A percentile compares a stretch with the other conserved stretches of the same genome.
Evolutionary conservation across 2,888 invertebrate genomes (phyloP).

Genomic region (Caradrina clavipalpis): DNA sequence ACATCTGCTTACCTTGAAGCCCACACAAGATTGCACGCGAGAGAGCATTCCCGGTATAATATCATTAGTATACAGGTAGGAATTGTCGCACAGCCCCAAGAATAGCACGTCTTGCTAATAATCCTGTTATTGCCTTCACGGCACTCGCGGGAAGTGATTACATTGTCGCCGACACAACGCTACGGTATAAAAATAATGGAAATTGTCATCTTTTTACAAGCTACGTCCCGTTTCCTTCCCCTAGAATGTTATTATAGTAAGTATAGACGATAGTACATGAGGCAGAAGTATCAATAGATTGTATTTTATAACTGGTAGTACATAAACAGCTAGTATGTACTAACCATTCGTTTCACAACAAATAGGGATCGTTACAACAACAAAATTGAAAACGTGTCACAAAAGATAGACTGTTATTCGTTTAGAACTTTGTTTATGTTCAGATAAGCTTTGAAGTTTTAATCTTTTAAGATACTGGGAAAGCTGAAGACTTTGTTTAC

Average conservation of each 20-base stretch:
- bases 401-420: conserved; percentile 9
- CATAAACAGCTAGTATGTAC: background rate
- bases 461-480: conserved; percentile 16
- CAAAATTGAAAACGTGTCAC: background rate
- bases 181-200: conserved; percentile 46
- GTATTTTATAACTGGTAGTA: conserved; percentile 1
- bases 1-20: background rate
- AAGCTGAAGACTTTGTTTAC: conserved; percentile 16
- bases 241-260: conserved; percentile 8
- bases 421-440: conserved; percentile 20
- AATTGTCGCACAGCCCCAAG: conserved; percentile 12
- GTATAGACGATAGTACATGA: background rate
- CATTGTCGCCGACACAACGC: conserved; percentile 37
- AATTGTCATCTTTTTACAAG: conserved; percentile 34
- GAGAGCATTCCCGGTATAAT: conserved; percentile 24
- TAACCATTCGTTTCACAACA: background rate
- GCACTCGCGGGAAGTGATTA: conserved; percentile 58
- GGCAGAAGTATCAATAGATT: conserved; percentile 10
- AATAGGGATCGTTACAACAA: background rate
- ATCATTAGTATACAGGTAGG: conserved; percentile 28
- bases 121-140: conserved; percentile 44
- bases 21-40: background rate
- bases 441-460: conserved; percentile 19
- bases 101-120: conserved; percentile 39
- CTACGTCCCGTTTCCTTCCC: conserved; percentile 15